Percentiles rank a stretch among this genome's conserved stretches.
phyloP scores from a whole-genome alignment of 2,113 vertebrate genomes.

The Cyphomyrus plagiostoma region DNA sequence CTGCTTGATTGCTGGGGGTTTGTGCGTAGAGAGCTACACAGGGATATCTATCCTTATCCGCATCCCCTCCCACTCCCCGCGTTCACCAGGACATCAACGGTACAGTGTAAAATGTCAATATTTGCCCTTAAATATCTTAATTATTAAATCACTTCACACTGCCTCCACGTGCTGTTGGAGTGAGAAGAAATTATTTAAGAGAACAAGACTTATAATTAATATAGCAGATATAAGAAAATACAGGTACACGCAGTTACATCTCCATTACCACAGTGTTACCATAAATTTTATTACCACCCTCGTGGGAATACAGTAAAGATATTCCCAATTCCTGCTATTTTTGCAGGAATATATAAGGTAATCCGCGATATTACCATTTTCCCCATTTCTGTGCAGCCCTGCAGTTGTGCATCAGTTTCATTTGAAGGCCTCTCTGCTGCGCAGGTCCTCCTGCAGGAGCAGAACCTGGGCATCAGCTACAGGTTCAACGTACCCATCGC shows the following conservation, averaged over 20 bases:
- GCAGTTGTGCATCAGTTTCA: not conserved
- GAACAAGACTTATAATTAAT: not conserved
- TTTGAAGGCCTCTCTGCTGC: not conserved
- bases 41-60: not conserved
- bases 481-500: slow-evolving; percentile 94
- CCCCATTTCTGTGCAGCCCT: not conserved
- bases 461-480: slow-evolving; percentile 91
- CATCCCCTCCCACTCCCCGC: not conserved
- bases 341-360: not conserved
- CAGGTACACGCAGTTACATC: not conserved
- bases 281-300: not conserved
- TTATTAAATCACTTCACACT: not conserved
- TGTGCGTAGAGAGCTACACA: not conserved
- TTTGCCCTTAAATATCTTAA: not conserved
- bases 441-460: slow-evolving; percentile 95
- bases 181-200: not conserved
- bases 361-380: not conserved
- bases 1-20: not conserved
- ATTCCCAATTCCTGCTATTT: not conserved
- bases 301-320: not conserved
- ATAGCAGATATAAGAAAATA: not conserved
- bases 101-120: not conserved
- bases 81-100: not conserved
- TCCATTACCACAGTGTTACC: not conserved
- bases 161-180: too few relatives aligned